These are phyloP conservation scores for Alouatta palliata DNA, from an alignment of 2,113 vertebrate genomes.

Conservation along the genomic window DNA sequence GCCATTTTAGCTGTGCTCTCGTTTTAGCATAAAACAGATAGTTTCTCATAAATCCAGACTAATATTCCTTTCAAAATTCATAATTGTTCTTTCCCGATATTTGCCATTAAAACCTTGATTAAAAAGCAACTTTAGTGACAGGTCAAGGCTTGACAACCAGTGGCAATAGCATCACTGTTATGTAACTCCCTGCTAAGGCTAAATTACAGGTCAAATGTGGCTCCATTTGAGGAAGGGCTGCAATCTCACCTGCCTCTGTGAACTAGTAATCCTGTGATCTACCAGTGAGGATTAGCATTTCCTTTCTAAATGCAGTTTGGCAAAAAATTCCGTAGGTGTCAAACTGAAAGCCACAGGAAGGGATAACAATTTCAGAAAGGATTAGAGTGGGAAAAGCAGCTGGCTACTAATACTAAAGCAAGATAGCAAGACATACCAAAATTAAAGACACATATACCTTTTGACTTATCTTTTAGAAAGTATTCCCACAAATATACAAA, in stretches of 20 bases:
- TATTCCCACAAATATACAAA: constrained; percentile 1
- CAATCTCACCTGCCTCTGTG: background rate
- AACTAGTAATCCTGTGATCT: background rate
- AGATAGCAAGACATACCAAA: background rate
- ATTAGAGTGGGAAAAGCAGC: background rate
- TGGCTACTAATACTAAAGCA: background rate
- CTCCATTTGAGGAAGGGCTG: background rate
- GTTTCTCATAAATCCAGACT: constrained; percentile 7
- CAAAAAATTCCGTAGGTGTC: background rate
- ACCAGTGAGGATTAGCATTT: background rate
- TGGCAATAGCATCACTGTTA: background rate
- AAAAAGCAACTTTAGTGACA: constrained; percentile 9
- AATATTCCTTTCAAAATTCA: constrained; percentile 4
- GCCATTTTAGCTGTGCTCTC: background rate
- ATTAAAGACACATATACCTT: background rate
- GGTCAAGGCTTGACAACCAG: background rate
- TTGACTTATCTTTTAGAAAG: constrained; percentile 3
- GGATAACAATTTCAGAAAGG: background rate
- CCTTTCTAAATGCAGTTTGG: background rate
- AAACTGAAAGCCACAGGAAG: constrained; percentile 26
- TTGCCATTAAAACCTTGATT: background rate
- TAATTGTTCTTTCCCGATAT: background rate
- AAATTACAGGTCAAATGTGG: background rate
- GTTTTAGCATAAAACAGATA: constrained; percentile 12
- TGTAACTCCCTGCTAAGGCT: background rate